These are phyloP conservation scores for Clistopyga incitator DNA, from an alignment of 2,888 invertebrate species.

Conservation along the genomic window DNA sequence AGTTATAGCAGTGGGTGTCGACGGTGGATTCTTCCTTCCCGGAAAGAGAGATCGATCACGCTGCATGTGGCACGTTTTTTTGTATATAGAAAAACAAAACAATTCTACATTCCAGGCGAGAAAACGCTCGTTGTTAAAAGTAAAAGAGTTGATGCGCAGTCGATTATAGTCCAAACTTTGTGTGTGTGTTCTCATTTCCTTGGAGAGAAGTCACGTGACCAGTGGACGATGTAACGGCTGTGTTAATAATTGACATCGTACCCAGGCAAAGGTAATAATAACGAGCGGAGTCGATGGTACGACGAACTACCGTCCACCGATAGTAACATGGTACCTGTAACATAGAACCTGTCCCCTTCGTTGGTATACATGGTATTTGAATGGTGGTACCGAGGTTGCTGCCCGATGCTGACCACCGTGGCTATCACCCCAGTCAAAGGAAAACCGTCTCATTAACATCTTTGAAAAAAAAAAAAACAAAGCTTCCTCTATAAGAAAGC, in stretches of 20 bases:
- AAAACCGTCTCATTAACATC: constrained; percentile 8
- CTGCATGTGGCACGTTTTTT: constrained; percentile 12
- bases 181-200: neutral
- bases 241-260: constrained; percentile 43
- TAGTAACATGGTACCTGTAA: constrained; percentile 22
- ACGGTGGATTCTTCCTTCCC: neutral
- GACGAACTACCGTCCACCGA: constrained; percentile 28
- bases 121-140: neutral
- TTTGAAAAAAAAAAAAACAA: neutral
- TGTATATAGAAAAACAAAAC: too few species aligned
- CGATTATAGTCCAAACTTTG: neutral
- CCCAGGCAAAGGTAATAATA: constrained; percentile 23
- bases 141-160: neutral
- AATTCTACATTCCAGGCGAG: neutral
- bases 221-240: neutral
- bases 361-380: constrained; percentile 29
- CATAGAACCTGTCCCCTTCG: constrained; percentile 28
- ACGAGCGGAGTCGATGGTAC: constrained; percentile 21
- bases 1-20: constrained; percentile 23
- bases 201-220: neutral
- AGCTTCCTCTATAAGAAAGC: too few species aligned
- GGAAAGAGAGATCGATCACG: constrained; percentile 40
- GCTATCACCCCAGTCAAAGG: too few species aligned
- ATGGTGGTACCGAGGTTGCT: constrained; percentile 22
- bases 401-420: too few species aligned